A percentile compares a stretch with the other conserved stretches of the same genome.
Conservation (phyloP, 1,140 invertebrate species). For the Drosophila setifemur region DNA sequence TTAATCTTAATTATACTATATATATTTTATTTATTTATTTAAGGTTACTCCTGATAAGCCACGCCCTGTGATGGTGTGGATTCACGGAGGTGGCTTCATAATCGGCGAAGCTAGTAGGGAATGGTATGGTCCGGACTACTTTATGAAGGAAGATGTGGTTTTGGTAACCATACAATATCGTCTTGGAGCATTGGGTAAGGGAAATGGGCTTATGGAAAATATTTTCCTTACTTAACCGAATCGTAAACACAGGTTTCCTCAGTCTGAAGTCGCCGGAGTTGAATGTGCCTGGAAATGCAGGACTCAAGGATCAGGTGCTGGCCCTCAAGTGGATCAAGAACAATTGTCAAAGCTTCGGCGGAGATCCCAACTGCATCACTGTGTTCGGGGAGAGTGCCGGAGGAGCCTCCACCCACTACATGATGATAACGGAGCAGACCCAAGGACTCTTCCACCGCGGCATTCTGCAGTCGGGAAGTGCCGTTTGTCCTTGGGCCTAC, state of each 20-base stretch:
- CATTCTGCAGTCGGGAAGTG: conserved; percentile 82
- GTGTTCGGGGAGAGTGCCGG: conserved; percentile 83
- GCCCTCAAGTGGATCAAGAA: conserved; percentile 86
- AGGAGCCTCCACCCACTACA: conserved; percentile 83
- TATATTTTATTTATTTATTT: background rate
- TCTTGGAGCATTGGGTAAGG: conserved; percentile 83
- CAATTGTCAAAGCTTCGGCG: conserved; percentile 85
- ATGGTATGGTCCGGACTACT: conserved; percentile 84
- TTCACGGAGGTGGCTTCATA: conserved; percentile 88
- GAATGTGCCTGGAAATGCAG: conserved; percentile 85
- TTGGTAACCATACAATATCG: conserved; percentile 83
- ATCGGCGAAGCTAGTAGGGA: conserved; percentile 82
- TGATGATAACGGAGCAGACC: conserved; percentile 84
- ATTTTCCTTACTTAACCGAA: background rate
- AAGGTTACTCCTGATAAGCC: conserved; percentile 63
- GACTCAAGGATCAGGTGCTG: conserved; percentile 87
- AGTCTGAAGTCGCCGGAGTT: conserved; percentile 64
- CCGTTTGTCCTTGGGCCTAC: conserved; percentile 58
- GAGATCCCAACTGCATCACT: conserved; percentile 83
- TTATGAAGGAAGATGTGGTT: conserved; percentile 84
- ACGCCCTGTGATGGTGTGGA: conserved; percentile 81
- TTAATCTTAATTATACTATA: background rate
- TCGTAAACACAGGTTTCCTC: conserved; percentile 55
- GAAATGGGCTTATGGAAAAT: background rate
- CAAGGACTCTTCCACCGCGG: conserved; percentile 83